Conservation (phyloP, 2,888 invertebrate genomes). For the Lasioglossum calceatum region DNA sequence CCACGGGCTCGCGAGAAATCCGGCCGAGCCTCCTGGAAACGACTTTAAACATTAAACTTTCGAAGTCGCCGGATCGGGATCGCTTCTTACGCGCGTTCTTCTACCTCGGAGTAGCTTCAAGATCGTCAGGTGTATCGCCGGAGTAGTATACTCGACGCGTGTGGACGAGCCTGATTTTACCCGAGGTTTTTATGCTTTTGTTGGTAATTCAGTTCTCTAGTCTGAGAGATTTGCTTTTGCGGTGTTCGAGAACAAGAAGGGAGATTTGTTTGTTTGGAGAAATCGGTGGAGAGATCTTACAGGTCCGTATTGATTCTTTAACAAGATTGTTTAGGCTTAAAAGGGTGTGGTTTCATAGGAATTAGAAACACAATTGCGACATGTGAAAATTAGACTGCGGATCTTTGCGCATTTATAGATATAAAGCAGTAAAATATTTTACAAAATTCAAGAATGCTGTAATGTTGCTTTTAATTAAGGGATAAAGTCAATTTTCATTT, state of each 20-base stretch:
- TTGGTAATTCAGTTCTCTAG: not conserved
- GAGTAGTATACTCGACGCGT: not conserved
- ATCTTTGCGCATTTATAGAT: too few relatives aligned
- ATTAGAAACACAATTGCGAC: too few relatives aligned
- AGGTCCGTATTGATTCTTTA: too few relatives aligned
- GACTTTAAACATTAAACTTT: conserved; percentile 15
- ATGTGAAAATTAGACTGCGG: too few relatives aligned
- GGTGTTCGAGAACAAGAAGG: not conserved
- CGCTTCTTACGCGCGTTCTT: conserved; percentile 1
- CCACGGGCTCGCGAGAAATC: conserved; percentile 54
- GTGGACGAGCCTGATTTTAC: not conserved
- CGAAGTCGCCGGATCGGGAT: not conserved
- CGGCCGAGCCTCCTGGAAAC: not conserved
- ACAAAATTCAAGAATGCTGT: too few relatives aligned
- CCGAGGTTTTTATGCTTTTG: not conserved
- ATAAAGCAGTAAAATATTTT: too few relatives aligned
- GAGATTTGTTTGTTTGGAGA: not conserved
- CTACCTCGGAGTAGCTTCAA: not conserved
- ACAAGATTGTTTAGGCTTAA: too few relatives aligned
- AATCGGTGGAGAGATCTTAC: not conserved
- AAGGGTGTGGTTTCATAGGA: too few relatives aligned
- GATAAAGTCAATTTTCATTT: too few relatives aligned
- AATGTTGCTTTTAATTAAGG: too few relatives aligned
- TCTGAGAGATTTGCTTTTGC: not conserved
- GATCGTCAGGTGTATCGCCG: not conserved